Conservation (phyloP, 2,797 vertebrate species). For the Chromis chromis region DNA sequence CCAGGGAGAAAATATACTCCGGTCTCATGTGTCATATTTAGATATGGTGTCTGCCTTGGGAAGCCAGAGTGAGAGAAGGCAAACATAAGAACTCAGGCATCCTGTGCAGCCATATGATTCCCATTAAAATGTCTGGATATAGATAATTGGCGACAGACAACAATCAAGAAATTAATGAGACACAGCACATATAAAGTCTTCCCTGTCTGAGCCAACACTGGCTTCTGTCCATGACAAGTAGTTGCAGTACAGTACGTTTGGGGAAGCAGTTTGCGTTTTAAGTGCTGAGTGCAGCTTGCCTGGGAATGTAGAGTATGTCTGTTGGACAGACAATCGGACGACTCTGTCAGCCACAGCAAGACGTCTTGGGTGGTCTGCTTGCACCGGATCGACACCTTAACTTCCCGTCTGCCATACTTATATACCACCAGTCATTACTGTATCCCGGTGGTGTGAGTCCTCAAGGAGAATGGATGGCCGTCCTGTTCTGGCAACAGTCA, state of each 20-base stretch:
- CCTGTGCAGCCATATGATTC: slow-evolving; percentile 51
- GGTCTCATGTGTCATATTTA: slow-evolving; percentile 54
- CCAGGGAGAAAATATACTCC: slow-evolving; percentile 37
- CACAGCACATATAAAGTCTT: slow-evolving; percentile 25
- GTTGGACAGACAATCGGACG: slow-evolving; percentile 79
- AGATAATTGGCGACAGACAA: slow-evolving; percentile 57
- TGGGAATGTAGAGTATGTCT: slow-evolving; percentile 75
- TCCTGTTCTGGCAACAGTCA: slow-evolving; percentile 26
- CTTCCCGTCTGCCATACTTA: slow-evolving; percentile 56
- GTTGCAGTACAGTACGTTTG: slow-evolving; percentile 31
- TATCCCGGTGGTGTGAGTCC: slow-evolving; percentile 10
- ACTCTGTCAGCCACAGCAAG: slow-evolving; percentile 59
- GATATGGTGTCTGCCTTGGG: slow-evolving; percentile 44
- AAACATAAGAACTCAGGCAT: slow-evolving; percentile 35
- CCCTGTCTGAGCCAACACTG: slow-evolving; percentile 24
- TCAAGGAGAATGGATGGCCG: slow-evolving; percentile 23
- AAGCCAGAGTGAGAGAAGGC: slow-evolving; percentile 26
- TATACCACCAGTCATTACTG: slow-evolving; percentile 55
- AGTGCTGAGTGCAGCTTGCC: slow-evolving; percentile 44
- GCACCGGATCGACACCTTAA: slow-evolving; percentile 59
- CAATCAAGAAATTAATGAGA: slow-evolving; percentile 55
- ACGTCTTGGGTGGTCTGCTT: slow-evolving; percentile 77
- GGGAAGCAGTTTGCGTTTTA: slow-evolving; percentile 44
- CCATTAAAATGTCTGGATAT: slow-evolving; percentile 53
- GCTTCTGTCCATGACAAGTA: slow-evolving; percentile 42